Evolutionary conservation across 2,888 invertebrate genomes (phyloP).

Genomic region (Rotaria macrura): DNA sequence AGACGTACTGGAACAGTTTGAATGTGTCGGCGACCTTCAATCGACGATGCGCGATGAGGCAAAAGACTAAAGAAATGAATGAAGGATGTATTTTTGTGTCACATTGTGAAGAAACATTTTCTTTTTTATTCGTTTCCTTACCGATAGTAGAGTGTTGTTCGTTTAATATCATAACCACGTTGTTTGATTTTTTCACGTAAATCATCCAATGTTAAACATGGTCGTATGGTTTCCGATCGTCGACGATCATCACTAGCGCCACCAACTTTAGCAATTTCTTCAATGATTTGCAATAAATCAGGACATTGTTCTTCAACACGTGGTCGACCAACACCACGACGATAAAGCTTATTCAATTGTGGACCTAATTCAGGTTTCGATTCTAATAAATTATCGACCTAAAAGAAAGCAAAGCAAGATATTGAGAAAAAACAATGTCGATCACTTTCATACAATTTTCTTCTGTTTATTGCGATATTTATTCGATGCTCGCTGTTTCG

Average conservation of each 20-base stretch:
- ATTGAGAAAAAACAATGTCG: neutral
- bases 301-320: slow-evolving; percentile 17
- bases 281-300: slow-evolving; percentile 5
- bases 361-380: neutral
- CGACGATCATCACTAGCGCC: slow-evolving; percentile 12
- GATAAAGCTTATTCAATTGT: neutral
- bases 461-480: slow-evolving; percentile 14
- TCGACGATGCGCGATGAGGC: slow-evolving; percentile 5
- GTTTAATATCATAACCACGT: slow-evolving; percentile 20
- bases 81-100: neutral
- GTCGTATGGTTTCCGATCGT: slow-evolving; percentile 6
- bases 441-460: neutral
- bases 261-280: slow-evolving; percentile 20
- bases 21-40: slow-evolving; percentile 17
- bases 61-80: neutral
- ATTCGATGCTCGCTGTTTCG: slow-evolving; percentile 17
- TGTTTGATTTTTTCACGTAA: slow-evolving; percentile 8
- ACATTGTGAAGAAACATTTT: too few species aligned
- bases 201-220: slow-evolving; percentile 18
- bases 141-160: slow-evolving; percentile 20
- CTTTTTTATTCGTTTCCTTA: neutral
- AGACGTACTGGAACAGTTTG: neutral
- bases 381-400: slow-evolving; percentile 3
- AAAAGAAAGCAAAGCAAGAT: neutral
- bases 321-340: slow-evolving; percentile 6